These are phyloP conservation scores for Scatophagus argus DNA, from an alignment of 2,113 vertebrate species.

Conservation along the genomic window DNA sequence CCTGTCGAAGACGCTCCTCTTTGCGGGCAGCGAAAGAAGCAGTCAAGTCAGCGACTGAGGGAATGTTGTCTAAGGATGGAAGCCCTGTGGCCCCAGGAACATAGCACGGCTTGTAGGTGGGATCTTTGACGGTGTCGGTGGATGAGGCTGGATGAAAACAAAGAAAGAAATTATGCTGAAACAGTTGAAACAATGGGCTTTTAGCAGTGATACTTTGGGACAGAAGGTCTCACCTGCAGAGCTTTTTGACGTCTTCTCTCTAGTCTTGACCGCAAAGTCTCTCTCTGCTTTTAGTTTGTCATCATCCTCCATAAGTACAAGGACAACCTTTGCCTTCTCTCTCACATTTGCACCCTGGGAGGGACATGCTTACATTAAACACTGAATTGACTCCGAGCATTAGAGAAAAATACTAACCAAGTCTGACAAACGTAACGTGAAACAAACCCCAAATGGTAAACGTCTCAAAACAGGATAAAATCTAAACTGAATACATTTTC, in stretches of 20 bases:
- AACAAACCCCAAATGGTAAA: neutral
- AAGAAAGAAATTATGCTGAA: neutral
- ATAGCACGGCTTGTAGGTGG: slow-evolving; percentile 74
- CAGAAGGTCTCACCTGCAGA: slow-evolving; percentile 80
- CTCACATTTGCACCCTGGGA: slow-evolving; percentile 88
- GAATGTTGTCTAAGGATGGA: slow-evolving; percentile 79
- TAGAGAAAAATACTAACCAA: neutral
- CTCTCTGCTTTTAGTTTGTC: slow-evolving; percentile 91
- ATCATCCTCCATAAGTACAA: slow-evolving; percentile 90
- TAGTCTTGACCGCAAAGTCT: slow-evolving; percentile 90
- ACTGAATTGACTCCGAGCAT: neutral
- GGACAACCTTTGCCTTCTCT: slow-evolving; percentile 92
- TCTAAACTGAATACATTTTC: neutral
- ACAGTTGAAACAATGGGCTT: neutral
- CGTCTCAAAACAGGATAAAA: neutral
- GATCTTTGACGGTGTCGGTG: slow-evolving; percentile 60
- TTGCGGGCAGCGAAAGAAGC: slow-evolving; percentile 85
- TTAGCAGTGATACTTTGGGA: neutral
- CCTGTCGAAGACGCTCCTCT: slow-evolving; percentile 84
- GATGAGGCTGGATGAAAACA: slow-evolving; percentile 69
- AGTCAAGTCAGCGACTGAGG: slow-evolving; percentile 85
- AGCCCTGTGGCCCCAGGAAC: slow-evolving; percentile 73
- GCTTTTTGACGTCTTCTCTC: slow-evolving; percentile 90
- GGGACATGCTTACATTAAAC: slow-evolving; percentile 8
- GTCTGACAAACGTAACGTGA: neutral